Base-by-base conservation (phyloP, 1,140 invertebrate genomes). In the Danaus melanippus region DNA sequence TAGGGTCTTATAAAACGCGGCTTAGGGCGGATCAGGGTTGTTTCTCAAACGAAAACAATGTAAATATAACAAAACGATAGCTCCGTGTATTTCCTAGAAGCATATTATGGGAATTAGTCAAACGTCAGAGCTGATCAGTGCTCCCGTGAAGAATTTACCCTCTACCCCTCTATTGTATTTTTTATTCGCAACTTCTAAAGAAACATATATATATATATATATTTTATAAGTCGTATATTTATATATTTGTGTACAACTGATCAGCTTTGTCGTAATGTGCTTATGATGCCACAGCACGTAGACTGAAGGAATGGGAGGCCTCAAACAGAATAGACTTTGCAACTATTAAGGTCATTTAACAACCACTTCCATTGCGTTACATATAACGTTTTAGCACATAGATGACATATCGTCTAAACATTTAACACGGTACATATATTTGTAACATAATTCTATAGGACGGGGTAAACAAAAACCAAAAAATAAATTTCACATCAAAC, bases 331-430 rank as follows among this genome's bases (percentile, higher is more conserved):
- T 67, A 67, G 56, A 72, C 49, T 70, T 80, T 72, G 77, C 79
- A 82, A 67, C 80, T 86, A 86, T 60, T 70, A 62, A 74, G 69
- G 67, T 71, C 75, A 52, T 60, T 32, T 44, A 69, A 77, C 76
- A 75, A 79, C 76, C 69, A 80, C 66, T 78, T 66, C 71, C 83
- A 86, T 84, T 78, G 76, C 83, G 80, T 82, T 82, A 82, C 73
- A 75, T 83, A 83, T 83, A 86, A 86, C 83, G 83, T 83, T 81
- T 84, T 86, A 83, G 81, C 80, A 83, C 78, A 84, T 75, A 71
- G 60, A 85, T 69, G 60, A 80, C 64, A 76, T 65, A 69, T 75
- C 65, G 69, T 81, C 76, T 82, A 84, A 75, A 74, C 67, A 79
- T 69, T 74, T 69, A 79, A 83, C 69, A 85, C 70, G 63, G 66